Evolutionary conservation across 1,140 invertebrate genomes (phyloP).

Genomic region (Penaeus vannamei): DNA sequence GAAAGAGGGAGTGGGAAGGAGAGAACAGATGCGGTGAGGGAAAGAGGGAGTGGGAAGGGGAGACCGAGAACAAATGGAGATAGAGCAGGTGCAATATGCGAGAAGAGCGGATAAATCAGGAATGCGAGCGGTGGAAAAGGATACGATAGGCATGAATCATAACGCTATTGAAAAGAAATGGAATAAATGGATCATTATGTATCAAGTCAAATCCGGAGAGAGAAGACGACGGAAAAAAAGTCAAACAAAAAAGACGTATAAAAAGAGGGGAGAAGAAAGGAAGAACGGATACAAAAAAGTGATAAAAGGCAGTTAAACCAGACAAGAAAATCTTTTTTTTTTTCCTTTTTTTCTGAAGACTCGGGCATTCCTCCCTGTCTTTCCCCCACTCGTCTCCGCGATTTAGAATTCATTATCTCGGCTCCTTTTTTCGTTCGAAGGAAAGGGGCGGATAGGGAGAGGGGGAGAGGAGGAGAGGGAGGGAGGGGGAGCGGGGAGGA

Average conservation of each 20-base stretch:
- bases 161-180: too few species aligned
- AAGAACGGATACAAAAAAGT: too few species aligned
- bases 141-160: too few species aligned
- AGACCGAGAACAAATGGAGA: neutral
- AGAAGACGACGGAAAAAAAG: too few species aligned
- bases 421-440: neutral
- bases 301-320: too few species aligned
- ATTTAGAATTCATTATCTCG: conserved; percentile 26
- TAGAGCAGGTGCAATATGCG: neutral
- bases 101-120: too few species aligned
- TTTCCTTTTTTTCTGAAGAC: neutral
- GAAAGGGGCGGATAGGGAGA: conserved; percentile 10
- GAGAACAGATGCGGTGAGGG: neutral
- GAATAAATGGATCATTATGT: too few species aligned
- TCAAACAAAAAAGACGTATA: too few species aligned
- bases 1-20: neutral
- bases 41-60: neutral
- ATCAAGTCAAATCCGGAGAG: too few species aligned
- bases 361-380: neutral
- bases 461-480: neutral
- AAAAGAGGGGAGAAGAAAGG: too few species aligned
- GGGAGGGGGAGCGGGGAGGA: neutral
- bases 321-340: neutral
- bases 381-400: neutral
- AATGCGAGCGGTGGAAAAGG: too few species aligned